phyloP scores from a whole-genome alignment of 23 tunicate genomes.

The Botrylloides violaceus region DNA sequence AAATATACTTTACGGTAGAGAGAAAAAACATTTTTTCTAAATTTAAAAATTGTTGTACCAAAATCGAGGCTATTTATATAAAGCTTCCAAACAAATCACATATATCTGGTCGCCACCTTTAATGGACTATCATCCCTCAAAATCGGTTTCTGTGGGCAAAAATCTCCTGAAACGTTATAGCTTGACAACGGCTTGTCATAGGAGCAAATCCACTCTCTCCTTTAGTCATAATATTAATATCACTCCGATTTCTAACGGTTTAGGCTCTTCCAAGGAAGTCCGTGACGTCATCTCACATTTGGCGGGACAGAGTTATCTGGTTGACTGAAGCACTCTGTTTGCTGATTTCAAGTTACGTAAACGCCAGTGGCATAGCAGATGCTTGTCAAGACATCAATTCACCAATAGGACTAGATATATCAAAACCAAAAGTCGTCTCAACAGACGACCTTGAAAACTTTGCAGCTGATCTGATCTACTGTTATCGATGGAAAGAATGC shows the following conservation, averaged over 20 bases:
- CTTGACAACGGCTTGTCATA: too few species aligned
- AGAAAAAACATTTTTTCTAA: too few species aligned
- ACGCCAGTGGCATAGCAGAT: neutral
- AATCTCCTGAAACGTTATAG: too few species aligned
- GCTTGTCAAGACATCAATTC: neutral
- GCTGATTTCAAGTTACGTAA: neutral
- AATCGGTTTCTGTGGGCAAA: too few species aligned
- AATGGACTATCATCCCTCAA: too few species aligned
- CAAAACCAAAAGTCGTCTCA: neutral
- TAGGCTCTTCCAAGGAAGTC: neutral
- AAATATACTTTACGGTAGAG: too few species aligned
- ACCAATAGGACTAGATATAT: neutral
- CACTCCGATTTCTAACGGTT: neutral
- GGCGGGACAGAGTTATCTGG: slow-evolving; percentile 11
- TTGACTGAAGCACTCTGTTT: neutral
- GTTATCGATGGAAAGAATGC: slow-evolving; percentile 8
- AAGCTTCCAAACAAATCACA: too few species aligned
- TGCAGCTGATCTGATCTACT: slow-evolving; percentile 4
- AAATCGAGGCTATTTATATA: too few species aligned
- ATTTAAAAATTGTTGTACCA: too few species aligned
- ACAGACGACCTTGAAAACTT: neutral
- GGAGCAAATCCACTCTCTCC: too few species aligned
- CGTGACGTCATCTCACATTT: neutral
- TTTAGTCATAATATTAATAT: neutral
- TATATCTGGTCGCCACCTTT: too few species aligned